Evolutionary conservation across 2,888 invertebrate genomes (phyloP), one percentile per base, ranked within the genome.

Genomic region (Orthosia gothica): DNA sequence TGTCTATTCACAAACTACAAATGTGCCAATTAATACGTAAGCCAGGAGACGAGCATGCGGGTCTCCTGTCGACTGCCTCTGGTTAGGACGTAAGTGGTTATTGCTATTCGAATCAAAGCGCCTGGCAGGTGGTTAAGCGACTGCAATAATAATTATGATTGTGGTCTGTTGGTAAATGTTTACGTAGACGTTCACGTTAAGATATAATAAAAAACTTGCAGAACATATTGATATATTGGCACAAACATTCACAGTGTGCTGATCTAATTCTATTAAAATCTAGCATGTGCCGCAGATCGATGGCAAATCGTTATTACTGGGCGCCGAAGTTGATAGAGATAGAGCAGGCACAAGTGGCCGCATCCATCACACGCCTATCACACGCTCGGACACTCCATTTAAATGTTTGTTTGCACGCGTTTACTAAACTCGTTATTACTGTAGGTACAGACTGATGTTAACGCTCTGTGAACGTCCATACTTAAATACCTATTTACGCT

Each of bases 331-430:
- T 78, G 78, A 89, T 87, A 82, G 74, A 83, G 86, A 85, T 87
- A 86, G 86, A 88, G 81, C 84, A 81, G 82, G 76, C 76, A 80
- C 81, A 80, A 85, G 84, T 66, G 45, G 49, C 70, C 79, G 76
- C 83, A 88, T 91, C 88, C 87, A 91, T 90, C 90, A 90, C 83
- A 83, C 80, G 80, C 81, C 87, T 84, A 89, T 89, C 81, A 65
- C 45, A n/a, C 20, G 71, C 82, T 88, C 83, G 79, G 79, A 55
- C 49, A 69, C 61, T 76, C 23, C 55, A 70, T 76, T 70, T 74
- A 61, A 54, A 76, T 79, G 49, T 65, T 70, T 67, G 49, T 76
- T 70, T 61, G 12, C 55, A 65, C 26, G 13, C 55, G 58, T 69
- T 52, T 49, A 68, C 15, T 65, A 54, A 47, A 65, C 65, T 61